Percentiles rank a stretch among this genome's conserved stretches.
Conservation (phyloP, 2,797 vertebrate species). For the Gadopsis bispinosus region DNA sequence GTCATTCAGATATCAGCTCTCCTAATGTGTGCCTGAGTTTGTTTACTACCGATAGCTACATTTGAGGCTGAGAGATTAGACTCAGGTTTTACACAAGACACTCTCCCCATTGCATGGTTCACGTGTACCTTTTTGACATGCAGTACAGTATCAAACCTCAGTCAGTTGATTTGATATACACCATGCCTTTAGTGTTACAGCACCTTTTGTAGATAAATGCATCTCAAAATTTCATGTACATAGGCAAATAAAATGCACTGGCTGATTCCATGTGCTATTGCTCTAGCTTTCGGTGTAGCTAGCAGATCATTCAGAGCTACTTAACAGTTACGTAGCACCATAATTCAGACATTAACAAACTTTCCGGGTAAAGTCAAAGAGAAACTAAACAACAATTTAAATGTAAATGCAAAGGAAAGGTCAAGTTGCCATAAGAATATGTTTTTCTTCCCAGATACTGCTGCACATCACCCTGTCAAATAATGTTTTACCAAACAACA, state of each 20-base stretch:
- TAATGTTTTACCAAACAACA: conserved; percentile 1
- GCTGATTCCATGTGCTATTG: not conserved
- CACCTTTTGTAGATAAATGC: not conserved
- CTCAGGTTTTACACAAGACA: not conserved
- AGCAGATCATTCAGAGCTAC: conserved; percentile 14
- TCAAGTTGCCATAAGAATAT: conserved; percentile 36
- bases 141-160: not conserved
- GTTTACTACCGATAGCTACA: conserved; percentile 9
- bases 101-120: not conserved
- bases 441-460: not conserved
- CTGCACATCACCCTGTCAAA: conserved; percentile 14
- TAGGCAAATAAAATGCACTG: not conserved
- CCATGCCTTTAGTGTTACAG: not conserved
- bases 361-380: conserved; percentile 36
- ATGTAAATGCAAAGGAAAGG: conserved; percentile 46
- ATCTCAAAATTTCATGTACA: not conserved
- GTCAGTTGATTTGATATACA: not conserved
- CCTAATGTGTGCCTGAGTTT: conserved; percentile 16
- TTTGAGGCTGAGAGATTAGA: conserved; percentile 7
- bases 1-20: conserved; percentile 41
- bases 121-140: not conserved
- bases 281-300: not conserved
- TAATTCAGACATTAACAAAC: conserved; percentile 20
- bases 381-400: conserved; percentile 34
- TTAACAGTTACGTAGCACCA: not conserved